These are phyloP conservation scores for Nineta flava DNA, from an alignment of 2,888 invertebrate genomes.

Conservation along the genomic window DNA sequence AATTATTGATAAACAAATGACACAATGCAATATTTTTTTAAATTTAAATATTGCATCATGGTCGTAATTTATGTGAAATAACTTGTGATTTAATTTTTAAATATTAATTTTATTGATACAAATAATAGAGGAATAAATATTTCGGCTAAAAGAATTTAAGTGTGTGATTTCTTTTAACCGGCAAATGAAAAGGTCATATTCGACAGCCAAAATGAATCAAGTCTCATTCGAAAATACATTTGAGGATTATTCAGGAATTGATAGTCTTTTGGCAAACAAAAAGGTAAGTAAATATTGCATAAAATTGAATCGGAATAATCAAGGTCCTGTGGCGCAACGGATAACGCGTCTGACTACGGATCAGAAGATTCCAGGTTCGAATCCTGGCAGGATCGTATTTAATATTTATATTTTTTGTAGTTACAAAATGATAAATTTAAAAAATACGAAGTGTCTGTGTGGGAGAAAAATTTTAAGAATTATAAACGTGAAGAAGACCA, in stretches of 20 bases:
- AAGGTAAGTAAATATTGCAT: not conserved
- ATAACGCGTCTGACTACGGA: constrained; percentile 40
- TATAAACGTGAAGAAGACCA: constrained; percentile 28
- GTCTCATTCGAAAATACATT: constrained; percentile 30
- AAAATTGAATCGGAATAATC: not conserved
- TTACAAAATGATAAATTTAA: constrained; percentile 1
- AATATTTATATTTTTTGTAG: constrained; percentile 15
- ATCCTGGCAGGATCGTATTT: constrained; percentile 33
- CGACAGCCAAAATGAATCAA: not conserved
- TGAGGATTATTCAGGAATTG: constrained; percentile 28
- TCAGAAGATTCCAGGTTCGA: constrained; percentile 39
- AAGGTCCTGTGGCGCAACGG: constrained; percentile 38
- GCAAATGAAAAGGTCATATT: not conserved
- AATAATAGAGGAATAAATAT: no score
- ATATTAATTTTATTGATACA: no score
- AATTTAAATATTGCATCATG: no score
- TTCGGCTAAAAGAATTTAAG: no score
- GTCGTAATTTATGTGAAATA: no score
- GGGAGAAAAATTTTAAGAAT: constrained; percentile 5
- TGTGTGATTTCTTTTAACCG: no score
- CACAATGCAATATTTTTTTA: no score
- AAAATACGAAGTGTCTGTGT: not conserved
- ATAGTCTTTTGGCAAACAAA: constrained; percentile 12
- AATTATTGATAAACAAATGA: no score
- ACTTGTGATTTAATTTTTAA: no score